A percentile compares a stretch with the other conserved stretches of the same genome.
phyloP scores from a whole-genome alignment of 2,113 vertebrate genomes.

The Damaliscus lunatus region DNA sequence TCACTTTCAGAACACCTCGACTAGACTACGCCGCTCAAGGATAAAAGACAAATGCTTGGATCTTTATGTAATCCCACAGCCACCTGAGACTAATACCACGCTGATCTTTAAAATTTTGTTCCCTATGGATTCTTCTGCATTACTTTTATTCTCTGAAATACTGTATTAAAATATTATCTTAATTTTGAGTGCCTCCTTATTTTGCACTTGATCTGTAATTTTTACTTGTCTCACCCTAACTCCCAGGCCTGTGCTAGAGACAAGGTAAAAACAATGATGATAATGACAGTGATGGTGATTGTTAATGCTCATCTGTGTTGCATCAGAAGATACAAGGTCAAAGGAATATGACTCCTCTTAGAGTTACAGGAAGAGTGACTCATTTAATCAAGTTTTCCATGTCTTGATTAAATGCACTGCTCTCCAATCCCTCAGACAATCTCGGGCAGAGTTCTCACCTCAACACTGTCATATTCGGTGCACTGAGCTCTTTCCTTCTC shows the following conservation, averaged over 20 bases:
- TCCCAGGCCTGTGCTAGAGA: not conserved
- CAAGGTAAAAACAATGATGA: not conserved
- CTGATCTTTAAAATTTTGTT: not conserved
- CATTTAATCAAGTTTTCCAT: not conserved
- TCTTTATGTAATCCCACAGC: not conserved
- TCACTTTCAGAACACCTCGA: not conserved
- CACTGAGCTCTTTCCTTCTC: not conserved
- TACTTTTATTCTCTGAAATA: constrained; percentile 31
- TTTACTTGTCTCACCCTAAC: not conserved
- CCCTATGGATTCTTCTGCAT: not conserved
- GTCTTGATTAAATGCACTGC: not conserved
- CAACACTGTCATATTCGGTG: not conserved
- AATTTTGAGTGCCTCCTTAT: not conserved
- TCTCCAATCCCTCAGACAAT: not conserved
- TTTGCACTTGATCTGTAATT: not conserved
- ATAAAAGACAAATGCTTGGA: not conserved
- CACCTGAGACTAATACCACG: not conserved
- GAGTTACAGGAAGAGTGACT: not conserved
- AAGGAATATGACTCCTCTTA: not conserved
- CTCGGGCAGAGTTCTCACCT: not conserved
- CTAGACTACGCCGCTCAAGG: not conserved
- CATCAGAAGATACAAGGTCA: not conserved
- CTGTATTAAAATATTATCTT: not conserved
- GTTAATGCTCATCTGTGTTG: not conserved
- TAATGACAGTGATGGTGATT: not conserved